Base-by-base conservation (phyloP, 1,140 invertebrate genomes). In the Eriocheir sinensis region DNA sequence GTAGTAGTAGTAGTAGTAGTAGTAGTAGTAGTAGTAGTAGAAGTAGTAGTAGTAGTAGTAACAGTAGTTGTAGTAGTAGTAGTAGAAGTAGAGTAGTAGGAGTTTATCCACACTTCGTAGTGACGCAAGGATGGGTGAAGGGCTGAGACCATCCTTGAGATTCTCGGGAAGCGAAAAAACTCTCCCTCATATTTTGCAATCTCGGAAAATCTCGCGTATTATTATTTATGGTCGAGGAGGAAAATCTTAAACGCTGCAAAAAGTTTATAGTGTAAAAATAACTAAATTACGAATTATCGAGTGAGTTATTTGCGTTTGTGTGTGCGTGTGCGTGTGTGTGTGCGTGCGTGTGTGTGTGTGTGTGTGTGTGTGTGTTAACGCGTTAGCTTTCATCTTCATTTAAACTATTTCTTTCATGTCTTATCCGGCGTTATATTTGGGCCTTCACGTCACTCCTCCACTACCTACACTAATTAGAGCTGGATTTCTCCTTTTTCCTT, bases 261-360 rank as follows among this genome's bases (percentile, higher is more conserved):
- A 2, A 8, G 0, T 2, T 6, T n/a, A 72, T n/a, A 53, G 8
- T 2, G 21, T 53, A 53, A 53, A 53, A 53, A 53, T 17, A 48
- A 48, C 4, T 3, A 27, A 4, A 72, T 72, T 72, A 3, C 27
- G n/a, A 72, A 72, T 21, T n/a, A 12, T 72, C 21, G 27, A 72
- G 60, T n/a, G 60, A 21, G 27, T 72, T n/a, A 72, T 2, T 72
- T 4, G 6, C 21, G 38, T 44, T 6, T 89, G 86, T 89, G 86
- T 41, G 34, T 38, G 86, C 1, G 34, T 41, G 86, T 44, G 86
- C 40, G 86, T 89, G 86, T 44, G 38, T 88, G 86, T 89, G 34
- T 41, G 36, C 15, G 36, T 44, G 34, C 21, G 86, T 89, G 30
- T 44, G 86, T 89, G 86, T 38, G 34, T 88, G 53, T 60, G 53